phyloP scores from a whole-genome alignment of 2,797 vertebrate species.

The Hypotaenidia okinawae region DNA sequence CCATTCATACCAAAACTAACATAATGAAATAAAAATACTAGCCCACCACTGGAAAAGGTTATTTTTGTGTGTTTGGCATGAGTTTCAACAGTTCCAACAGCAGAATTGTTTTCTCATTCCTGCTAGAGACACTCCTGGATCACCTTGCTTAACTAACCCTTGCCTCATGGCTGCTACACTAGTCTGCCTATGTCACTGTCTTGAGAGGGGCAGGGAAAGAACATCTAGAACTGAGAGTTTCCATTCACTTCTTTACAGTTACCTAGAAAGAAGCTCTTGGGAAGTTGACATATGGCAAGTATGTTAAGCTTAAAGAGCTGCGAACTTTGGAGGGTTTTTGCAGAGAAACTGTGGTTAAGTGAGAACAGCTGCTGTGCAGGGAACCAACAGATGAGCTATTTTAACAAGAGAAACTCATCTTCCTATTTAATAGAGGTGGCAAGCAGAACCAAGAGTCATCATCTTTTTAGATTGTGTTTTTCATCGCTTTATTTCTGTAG shows the following conservation, averaged over 20 bases:
- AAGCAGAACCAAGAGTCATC: background rate
- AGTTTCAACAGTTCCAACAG: background rate
- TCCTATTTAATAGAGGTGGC: background rate
- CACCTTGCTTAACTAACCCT: background rate
- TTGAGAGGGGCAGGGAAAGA: background rate
- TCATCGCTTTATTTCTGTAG: background rate
- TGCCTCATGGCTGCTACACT: background rate
- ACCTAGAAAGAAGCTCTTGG: background rate
- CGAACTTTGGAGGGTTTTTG: background rate
- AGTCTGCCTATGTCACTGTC: background rate
- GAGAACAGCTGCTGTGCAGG: background rate
- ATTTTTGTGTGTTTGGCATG: background rate
- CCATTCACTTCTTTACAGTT: background rate
- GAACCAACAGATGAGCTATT: background rate
- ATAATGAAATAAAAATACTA: background rate
- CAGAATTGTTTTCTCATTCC: background rate
- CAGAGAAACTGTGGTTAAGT: background rate
- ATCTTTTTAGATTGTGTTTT: background rate
- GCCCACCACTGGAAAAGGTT: background rate
- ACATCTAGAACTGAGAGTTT: background rate
- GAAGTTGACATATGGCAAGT: slow-evolving; percentile 3
- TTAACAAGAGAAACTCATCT: background rate
- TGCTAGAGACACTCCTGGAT: background rate
- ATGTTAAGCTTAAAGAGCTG: slow-evolving; percentile 18
- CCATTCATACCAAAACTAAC: background rate